phyloP scores from a whole-genome alignment of 2,113 vertebrate genomes.

The Loxodonta africana region DNA sequence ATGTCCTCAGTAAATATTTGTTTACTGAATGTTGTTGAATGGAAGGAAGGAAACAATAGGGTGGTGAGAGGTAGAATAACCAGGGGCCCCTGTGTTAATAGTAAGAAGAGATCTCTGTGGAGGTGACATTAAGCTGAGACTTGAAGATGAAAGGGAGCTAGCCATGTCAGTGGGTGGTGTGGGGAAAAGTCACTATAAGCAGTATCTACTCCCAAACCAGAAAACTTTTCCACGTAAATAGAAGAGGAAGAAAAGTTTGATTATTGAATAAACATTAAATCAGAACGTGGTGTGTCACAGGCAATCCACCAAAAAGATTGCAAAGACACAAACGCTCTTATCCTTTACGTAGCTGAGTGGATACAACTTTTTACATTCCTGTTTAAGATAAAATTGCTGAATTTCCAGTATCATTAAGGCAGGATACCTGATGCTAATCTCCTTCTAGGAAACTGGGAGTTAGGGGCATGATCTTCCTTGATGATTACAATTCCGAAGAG shows the following conservation, averaged over 20 bases:
- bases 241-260: background rate
- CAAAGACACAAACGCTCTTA: background rate
- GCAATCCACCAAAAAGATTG: background rate
- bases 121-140: background rate
- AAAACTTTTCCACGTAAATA: background rate
- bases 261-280: background rate
- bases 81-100: background rate
- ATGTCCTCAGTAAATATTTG: background rate
- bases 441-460: background rate
- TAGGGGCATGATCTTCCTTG: background rate
- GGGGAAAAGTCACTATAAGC: background rate
- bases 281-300: background rate
- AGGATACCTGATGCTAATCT: background rate
- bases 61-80: background rate
- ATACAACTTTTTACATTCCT: background rate
- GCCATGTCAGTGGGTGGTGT: background rate
- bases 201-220: background rate
- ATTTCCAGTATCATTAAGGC: background rate
- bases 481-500: background rate
- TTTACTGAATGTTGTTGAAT: background rate
- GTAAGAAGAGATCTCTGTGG: background rate
- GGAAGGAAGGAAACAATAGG: background rate
- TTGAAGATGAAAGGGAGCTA: background rate
- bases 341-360: background rate
- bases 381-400: background rate